Base-by-base conservation (phyloP, 2,888 invertebrate genomes). In the Pandemis corylana region DNA sequence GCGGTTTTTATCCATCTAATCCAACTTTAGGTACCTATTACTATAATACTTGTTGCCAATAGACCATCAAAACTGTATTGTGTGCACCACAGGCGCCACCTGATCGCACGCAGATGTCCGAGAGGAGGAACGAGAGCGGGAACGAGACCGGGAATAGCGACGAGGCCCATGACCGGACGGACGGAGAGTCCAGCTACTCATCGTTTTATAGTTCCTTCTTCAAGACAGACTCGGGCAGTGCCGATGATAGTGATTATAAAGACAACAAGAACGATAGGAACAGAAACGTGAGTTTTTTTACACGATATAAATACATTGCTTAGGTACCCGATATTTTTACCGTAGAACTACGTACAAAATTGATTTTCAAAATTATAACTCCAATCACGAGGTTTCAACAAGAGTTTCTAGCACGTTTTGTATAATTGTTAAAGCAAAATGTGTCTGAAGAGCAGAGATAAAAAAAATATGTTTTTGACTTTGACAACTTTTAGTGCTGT, bases 141-240 rank as follows among this genome's bases (percentile, higher is more conserved):
- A 51, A n/a, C 15, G 71, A 70, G 5, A 71, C 62, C 12, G 76
- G 77, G 13, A 83, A 77, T 42, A 87, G 81, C 46, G 89, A 89
- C 2, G 89, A 85, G 2, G 76, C 79, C 0, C 75, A 81, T 0
- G 89, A 90, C 46, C 88, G 81, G 66, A 92, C 91, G 2, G 94
- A 93, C 20, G 92, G 85, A 7, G 92, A 89, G 70, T 96, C 96
- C 51, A 96, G 96, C 84, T 96, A 88, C 77, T 93, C 96, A 0
- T 96, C 96, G 0, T 96, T 96, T 80, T 96, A 96, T 85, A 96
- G 96, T 0, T 96, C 96, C 0, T 96, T 96, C 82, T 95, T 96
- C 69, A 96, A 96, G 87, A 96, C 96, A 0, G 96, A 96, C 71
- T 95, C 90, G 0, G 89, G 90, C 20, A 93, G 94, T 76, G 88